Evolutionary conservation across 2,797 vertebrate genomes (phyloP).

Genomic region (Allobates femoralis): DNA sequence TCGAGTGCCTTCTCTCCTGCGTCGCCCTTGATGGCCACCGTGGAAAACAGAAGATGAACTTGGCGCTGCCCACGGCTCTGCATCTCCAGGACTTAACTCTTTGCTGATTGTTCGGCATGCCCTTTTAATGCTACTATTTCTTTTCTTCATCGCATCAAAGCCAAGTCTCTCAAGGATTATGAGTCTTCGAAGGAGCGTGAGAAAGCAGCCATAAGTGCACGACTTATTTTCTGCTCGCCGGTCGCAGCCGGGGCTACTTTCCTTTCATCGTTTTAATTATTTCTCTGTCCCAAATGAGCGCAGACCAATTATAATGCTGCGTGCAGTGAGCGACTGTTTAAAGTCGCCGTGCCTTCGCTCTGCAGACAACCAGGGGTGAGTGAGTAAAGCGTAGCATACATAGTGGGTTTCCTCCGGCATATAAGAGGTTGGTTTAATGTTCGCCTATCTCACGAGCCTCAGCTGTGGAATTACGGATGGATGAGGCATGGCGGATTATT

Average conservation of each 20-base stretch:
- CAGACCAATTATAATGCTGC: constrained; percentile 68
- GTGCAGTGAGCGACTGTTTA: constrained; percentile 74
- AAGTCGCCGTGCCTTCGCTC: constrained; percentile 67
- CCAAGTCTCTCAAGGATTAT: constrained; percentile 44
- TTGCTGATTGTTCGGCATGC: background rate
- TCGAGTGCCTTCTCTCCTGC: background rate
- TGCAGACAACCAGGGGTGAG: constrained; percentile 66
- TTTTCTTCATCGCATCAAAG: background rate
- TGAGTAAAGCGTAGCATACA: background rate
- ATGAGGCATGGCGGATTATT: background rate
- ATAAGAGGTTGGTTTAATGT: background rate
- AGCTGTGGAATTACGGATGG: background rate
- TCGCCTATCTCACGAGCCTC: background rate
- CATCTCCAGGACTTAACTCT: background rate
- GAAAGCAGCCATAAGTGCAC: constrained; percentile 30
- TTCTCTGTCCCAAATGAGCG: background rate
- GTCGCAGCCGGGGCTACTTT: background rate
- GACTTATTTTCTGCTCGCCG: background rate
- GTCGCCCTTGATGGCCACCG: background rate
- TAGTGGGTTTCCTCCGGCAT: background rate
- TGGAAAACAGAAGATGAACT: background rate
- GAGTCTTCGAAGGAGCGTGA: constrained; percentile 47
- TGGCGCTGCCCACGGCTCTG: background rate
- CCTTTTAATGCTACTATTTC: background rate
- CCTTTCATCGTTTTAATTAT: background rate